phyloP scores from a whole-genome alignment of 2,797 vertebrate genomes.

The Caiman crocodilus region DNA sequence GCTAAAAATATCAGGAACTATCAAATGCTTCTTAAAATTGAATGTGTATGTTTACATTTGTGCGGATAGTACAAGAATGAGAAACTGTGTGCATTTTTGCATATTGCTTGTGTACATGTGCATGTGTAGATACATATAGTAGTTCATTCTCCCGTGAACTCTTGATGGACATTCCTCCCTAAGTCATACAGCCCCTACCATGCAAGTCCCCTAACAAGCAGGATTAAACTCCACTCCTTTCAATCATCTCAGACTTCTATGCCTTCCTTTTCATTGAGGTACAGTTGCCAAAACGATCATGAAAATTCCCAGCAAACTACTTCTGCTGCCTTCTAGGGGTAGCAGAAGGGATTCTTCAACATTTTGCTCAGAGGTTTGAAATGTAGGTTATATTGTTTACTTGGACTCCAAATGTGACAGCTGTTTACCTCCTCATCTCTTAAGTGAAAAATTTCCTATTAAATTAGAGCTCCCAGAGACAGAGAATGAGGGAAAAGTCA shows the following conservation, averaged over 20 bases:
- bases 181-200: slow-evolving; percentile 73
- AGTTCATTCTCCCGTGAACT: slow-evolving; percentile 72
- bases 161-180: slow-evolving; percentile 67
- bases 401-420: slow-evolving; percentile 62
- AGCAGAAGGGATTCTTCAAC: not conserved
- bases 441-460: slow-evolving; percentile 68
- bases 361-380: slow-evolving; percentile 42
- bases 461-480: slow-evolving; percentile 59
- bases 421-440: slow-evolving; percentile 74
- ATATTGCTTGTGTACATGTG: slow-evolving; percentile 30
- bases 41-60: not conserved
- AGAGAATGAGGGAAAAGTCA: slow-evolving; percentile 11
- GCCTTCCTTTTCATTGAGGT: slow-evolving; percentile 93
- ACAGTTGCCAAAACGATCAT: slow-evolving; percentile 84
- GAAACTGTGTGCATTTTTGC: not conserved
- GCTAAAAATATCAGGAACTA: not conserved
- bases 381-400: slow-evolving; percentile 63
- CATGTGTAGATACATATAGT: slow-evolving; percentile 64
- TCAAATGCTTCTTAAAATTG: slow-evolving; percentile 55
- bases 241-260: slow-evolving; percentile 85
- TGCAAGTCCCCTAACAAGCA: slow-evolving; percentile 84
- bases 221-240: slow-evolving; percentile 88
- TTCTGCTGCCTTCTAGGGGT: not conserved
- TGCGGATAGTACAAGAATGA: not conserved
- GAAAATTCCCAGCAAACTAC: slow-evolving; percentile 7